Conservation (phyloP, 2,797 vertebrate species). For the Pampus argenteus region DNA sequence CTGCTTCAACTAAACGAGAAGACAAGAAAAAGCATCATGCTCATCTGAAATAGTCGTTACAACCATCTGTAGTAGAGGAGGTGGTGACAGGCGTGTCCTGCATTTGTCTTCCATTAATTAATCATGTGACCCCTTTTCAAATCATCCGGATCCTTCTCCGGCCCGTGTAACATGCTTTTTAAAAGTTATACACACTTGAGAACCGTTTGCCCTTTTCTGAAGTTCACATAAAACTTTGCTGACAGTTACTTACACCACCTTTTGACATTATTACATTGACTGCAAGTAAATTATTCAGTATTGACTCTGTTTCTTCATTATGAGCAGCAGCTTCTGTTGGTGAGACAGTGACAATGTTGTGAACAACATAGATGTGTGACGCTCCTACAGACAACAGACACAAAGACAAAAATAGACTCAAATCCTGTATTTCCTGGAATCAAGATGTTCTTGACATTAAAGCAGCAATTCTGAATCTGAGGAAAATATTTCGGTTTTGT, state of each 20-base stretch:
- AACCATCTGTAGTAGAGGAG: background rate
- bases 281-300: constrained; percentile 39
- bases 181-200: constrained; percentile 25
- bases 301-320: constrained; percentile 13
- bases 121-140: constrained; percentile 18
- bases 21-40: constrained; percentile 12
- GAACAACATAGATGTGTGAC: background rate
- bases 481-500: background rate
- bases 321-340: constrained; percentile 5
- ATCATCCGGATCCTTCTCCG: background rate
- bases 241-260: constrained; percentile 27
- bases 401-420: background rate
- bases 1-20: background rate
- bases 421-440: constrained; percentile 7
- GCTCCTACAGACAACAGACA: constrained; percentile 1
- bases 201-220: constrained; percentile 47
- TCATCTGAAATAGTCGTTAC: constrained; percentile 13
- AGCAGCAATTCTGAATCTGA: constrained; percentile 4
- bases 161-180: constrained; percentile 5
- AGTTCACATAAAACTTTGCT: constrained; percentile 40
- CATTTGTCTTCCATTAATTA: constrained; percentile 13
- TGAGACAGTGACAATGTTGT: constrained; percentile 13
- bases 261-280: constrained; percentile 34
- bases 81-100: background rate
- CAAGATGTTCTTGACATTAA: constrained; percentile 14